Conservation (phyloP, 2,888 invertebrate genomes). For the Biston betularia region DNA sequence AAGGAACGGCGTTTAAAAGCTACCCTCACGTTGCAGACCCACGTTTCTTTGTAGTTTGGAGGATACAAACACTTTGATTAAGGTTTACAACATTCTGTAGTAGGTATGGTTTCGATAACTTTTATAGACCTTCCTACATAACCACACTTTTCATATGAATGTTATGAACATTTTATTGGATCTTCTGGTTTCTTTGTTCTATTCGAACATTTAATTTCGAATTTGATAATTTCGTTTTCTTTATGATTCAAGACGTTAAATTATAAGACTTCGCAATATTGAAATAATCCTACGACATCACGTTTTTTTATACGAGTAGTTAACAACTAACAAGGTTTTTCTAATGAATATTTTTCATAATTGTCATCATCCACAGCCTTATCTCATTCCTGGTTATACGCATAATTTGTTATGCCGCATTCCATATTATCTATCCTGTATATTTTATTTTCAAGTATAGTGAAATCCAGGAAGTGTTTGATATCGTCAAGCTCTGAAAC, state of each 20-base stretch:
- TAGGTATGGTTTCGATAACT: background rate
- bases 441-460: background rate
- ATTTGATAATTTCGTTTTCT: too few relatives aligned
- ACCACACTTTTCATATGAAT: background rate
- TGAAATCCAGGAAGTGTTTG: constrained; percentile 3
- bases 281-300: too few relatives aligned
- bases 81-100: constrained; percentile 25
- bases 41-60: constrained; percentile 34
- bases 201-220: background rate
- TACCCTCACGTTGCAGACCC: constrained; percentile 34
- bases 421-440: background rate
- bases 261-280: too few relatives aligned
- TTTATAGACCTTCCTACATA: background rate
- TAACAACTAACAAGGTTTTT: too few relatives aligned
- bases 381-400: too few relatives aligned
- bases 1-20: constrained; percentile 31
- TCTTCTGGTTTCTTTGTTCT: too few relatives aligned
- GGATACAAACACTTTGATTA: constrained; percentile 27
- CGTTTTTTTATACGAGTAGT: too few relatives aligned
- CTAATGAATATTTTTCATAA: too few relatives aligned
- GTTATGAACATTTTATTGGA: too few relatives aligned
- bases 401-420: too few relatives aligned
- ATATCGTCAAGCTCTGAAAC: constrained; percentile 13
- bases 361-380: too few relatives aligned
- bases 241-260: too few relatives aligned